Conservation (phyloP, 2,113 vertebrate species). For the Oreochromis niloticus region DNA sequence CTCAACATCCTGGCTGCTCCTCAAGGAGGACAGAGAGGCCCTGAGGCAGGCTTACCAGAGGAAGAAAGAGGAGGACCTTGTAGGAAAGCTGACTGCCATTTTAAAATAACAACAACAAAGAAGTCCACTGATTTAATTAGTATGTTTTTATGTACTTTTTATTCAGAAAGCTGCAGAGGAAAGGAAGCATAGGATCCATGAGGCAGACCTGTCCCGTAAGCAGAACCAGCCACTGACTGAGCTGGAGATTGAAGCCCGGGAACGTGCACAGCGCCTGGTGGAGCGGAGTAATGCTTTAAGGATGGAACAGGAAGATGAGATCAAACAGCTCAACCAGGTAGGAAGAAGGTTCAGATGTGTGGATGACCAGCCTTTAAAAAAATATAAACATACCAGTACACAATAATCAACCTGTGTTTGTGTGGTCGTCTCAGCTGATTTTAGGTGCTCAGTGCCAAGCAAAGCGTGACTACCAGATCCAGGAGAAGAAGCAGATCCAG, state of each 20-base stretch:
- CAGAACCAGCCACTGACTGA: conserved; percentile 72
- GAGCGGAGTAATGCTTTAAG: conserved; percentile 70
- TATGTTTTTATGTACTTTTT: neutral
- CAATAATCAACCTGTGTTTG: neutral
- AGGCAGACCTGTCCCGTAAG: conserved; percentile 63
- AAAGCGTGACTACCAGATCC: conserved; percentile 79
- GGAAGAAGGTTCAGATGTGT: neutral
- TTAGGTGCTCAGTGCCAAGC: conserved; percentile 83
- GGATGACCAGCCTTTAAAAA: neutral
- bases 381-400: neutral
- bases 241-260: conserved; percentile 74
- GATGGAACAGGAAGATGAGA: conserved; percentile 85
- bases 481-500: conserved; percentile 79
- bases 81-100: neutral
- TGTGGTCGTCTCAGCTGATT: conserved; percentile 71
- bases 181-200: conserved; percentile 68
- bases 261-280: conserved; percentile 69
- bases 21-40: conserved; percentile 65
- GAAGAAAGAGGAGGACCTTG: conserved; percentile 57
- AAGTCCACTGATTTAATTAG: neutral
- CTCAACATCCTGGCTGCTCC: conserved; percentile 51
- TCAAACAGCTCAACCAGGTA: conserved; percentile 81
- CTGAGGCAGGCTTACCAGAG: conserved; percentile 46
- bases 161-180: conserved; percentile 67
- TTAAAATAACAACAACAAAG: neutral